phyloP scores from a whole-genome alignment of 2,888 invertebrate genomes.

The Laspeyria flexula region DNA sequence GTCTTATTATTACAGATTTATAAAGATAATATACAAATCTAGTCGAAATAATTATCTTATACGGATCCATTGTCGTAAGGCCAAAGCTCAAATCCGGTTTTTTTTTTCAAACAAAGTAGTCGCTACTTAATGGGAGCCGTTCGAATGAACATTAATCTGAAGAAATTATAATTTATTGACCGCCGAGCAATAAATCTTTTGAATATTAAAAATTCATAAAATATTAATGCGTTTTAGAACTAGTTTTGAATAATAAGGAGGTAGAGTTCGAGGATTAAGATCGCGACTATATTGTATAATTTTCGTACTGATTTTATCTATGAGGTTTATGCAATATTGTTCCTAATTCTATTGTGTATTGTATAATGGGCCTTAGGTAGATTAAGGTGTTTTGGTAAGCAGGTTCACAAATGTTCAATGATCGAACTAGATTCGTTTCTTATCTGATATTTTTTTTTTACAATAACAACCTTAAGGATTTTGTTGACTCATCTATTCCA shows the following conservation, averaged over 20 bases:
- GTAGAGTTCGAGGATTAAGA: slow-evolving; percentile 18
- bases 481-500: no score
- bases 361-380: no score
- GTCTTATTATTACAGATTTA: slow-evolving; percentile 17
- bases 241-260: slow-evolving; percentile 31
- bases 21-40: slow-evolving; percentile 14
- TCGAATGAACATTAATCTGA: slow-evolving; percentile 43
- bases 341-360: neutral
- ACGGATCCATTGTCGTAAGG: slow-evolving; percentile 38
- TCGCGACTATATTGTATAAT: slow-evolving; percentile 22
- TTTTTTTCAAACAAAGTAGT: slow-evolving; percentile 38
- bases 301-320: slow-evolving; percentile 3
- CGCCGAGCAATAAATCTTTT: slow-evolving; percentile 40
- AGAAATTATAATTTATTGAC: slow-evolving; percentile 47
- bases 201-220: slow-evolving; percentile 40
- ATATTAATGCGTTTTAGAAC: slow-evolving; percentile 30
- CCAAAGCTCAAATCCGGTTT: slow-evolving; percentile 35
- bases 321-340: neutral
- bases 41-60: slow-evolving; percentile 25
- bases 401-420: no score
- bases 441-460: no score
- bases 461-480: no score
- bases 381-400: no score
- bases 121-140: slow-evolving; percentile 45
- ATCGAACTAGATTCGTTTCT: no score